phyloP scores from a whole-genome alignment of 2,888 invertebrate species.

The Drosophila cognata region DNA sequence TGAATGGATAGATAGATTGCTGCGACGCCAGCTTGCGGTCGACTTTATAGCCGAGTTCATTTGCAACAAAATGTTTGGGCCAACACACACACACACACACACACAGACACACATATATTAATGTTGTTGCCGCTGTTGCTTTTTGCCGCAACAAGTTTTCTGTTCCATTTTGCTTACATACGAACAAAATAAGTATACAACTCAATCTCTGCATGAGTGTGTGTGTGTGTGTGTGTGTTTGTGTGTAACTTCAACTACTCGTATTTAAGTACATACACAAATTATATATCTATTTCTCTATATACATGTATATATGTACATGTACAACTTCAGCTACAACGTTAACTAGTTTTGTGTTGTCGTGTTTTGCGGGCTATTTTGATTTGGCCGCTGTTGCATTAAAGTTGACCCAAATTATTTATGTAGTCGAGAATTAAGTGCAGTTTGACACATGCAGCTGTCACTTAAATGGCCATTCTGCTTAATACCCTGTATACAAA shows the following conservation, averaged over 20 bases:
- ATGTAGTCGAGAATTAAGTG: slow-evolving; percentile 60
- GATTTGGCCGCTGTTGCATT: slow-evolving; percentile 48
- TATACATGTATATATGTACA: slow-evolving; percentile 23
- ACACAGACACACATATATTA: slow-evolving; percentile 10
- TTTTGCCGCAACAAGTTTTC: slow-evolving; percentile 68
- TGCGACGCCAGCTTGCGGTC: slow-evolving; percentile 47
- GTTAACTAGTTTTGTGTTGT: slow-evolving; percentile 57
- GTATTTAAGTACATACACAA: slow-evolving; percentile 28
- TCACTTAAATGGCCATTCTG: slow-evolving; percentile 51
- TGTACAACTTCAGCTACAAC: slow-evolving; percentile 33
- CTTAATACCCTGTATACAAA: slow-evolving; percentile 20
- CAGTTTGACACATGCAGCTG: slow-evolving; percentile 60
- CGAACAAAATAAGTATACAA: slow-evolving; percentile 19
- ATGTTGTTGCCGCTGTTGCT: slow-evolving; percentile 26
- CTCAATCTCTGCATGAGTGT: slow-evolving; percentile 14
- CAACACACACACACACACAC: slow-evolving; percentile 38
- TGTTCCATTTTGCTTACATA: slow-evolving; percentile 63
- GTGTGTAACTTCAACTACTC: slow-evolving; percentile 40
- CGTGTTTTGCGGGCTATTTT: slow-evolving; percentile 59
- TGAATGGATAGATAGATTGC: slow-evolving; percentile 20
- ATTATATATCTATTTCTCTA: slow-evolving; percentile 19
- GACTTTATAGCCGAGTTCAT: slow-evolving; percentile 52
- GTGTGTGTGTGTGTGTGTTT: slow-evolving; percentile 7
- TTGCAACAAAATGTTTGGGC: slow-evolving; percentile 63
- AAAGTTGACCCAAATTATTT: slow-evolving; percentile 70